Base-by-base conservation (phyloP, 1,140 invertebrate genomes). In the Potamilus streckersoni region DNA sequence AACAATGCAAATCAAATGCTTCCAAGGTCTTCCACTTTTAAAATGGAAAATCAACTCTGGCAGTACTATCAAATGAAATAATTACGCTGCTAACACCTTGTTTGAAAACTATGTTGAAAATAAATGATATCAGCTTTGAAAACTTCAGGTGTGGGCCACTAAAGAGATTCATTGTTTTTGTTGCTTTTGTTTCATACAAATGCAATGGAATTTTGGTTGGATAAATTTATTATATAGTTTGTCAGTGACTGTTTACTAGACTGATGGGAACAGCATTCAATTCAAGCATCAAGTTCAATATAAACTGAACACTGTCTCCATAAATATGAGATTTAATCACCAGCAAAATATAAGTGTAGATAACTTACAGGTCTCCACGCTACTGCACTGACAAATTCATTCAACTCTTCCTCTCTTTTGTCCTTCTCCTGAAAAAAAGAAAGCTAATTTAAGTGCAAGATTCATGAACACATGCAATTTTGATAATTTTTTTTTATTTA, bases 321-420 rank as follows among this genome's bases (percentile, higher is more conserved):
- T 49, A 62, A 31, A 70, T 68, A 3, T 60, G 1, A 31, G 19
- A 27, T 20, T 6, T n/a, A 27, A 19, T 14, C 2, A 62, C 31
- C 16, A 15, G 55, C 19, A 1, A 31, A 57, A 64, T 19, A 49
- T 17, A 23, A 60, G 27, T 15, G 31, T 23, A 49, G 13, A 57
- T 23, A 57, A 86, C 85, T 89, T 82, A 91, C 91, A 72, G 90
- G 91, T 84, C 95, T 93, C 97, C 97, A 98, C 85, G 96, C 98
- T 27, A 99, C 96, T 49, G 97, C 97, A 49, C 96, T 98, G 59
- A 98, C 96, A 91, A 98, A 98, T 90, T 98, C 96, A 84, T 94
- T 95, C 1, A 94, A 92, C 89, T 97, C 96, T 85, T 96, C 96
- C 74, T 94, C 95, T 85, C 92, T 93, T 78, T 93, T 92, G 20